Evolutionary conservation across 1,140 invertebrate genomes (phyloP).

Genomic region (Papilio xuthus): DNA sequence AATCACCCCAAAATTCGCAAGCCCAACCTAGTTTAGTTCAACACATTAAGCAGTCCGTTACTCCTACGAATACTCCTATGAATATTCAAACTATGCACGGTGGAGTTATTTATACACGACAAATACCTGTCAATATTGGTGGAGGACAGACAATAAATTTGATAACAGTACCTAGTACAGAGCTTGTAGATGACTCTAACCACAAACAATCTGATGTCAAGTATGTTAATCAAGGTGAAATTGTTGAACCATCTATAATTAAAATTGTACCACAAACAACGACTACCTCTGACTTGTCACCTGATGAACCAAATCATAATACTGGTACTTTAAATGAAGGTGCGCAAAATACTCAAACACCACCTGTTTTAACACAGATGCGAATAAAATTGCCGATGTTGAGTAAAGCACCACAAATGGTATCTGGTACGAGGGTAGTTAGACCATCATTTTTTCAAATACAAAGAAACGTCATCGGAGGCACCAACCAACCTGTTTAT

Average conservation of each 20-base stretch:
- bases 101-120: slow-evolving; percentile 83
- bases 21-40: slow-evolving; percentile 69
- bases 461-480: slow-evolving; percentile 82
- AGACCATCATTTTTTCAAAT: slow-evolving; percentile 83
- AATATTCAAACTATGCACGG: slow-evolving; percentile 83
- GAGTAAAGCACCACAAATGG: slow-evolving; percentile 76
- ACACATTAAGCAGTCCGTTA: slow-evolving; percentile 77
- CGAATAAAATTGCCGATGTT: slow-evolving; percentile 80
- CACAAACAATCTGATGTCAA: slow-evolving; percentile 64
- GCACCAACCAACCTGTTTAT: slow-evolving; percentile 77
- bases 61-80: slow-evolving; percentile 78
- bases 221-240: slow-evolving; percentile 58
- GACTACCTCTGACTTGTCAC: slow-evolving; percentile 52
- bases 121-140: slow-evolving; percentile 82
- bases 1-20: slow-evolving; percentile 63
- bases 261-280: slow-evolving; percentile 75
- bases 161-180: slow-evolving; percentile 80
- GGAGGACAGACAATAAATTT: slow-evolving; percentile 83
- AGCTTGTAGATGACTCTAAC: slow-evolving; percentile 69
- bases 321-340: slow-evolving; percentile 54
- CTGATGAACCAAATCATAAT: slow-evolving; percentile 66
- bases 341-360: slow-evolving; percentile 59
- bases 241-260: slow-evolving; percentile 71
- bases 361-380: slow-evolving; percentile 80
- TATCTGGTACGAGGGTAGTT: slow-evolving; percentile 79